Evolutionary conservation across 2,888 invertebrate species (phyloP), one percentile per base, ranked within the genome.

Genomic region (Drosophila neutralis): DNA sequence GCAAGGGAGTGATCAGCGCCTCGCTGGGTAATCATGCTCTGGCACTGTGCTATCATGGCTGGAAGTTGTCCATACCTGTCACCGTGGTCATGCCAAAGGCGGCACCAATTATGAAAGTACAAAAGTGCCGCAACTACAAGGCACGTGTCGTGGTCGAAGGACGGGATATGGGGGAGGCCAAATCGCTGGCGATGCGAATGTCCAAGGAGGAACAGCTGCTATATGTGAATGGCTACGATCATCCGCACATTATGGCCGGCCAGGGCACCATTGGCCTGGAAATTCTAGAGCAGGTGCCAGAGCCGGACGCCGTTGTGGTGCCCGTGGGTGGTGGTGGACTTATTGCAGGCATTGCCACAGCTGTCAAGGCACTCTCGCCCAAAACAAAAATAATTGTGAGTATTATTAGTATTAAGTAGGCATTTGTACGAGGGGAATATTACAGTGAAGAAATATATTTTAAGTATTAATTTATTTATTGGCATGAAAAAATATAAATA

Each of bases 21-120:
- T 98, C 98, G 0, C 94, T 98, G 62, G 98, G 98, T 0, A 99
- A 98, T 92, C 98, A 99, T 93, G 98, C 99, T 0, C 95, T 97
- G 83, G 95, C 94, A 0, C 91, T 97, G 54, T 95, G 96, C 78
- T 98, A 96, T 91, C 97, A 97, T 91, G 97, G 97, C 0, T 94
- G 94, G 80, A 94, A 94, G 69, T 94, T 97, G 11, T 94, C 94
- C 48, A 94, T 97, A 31, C 95, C 96, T 0, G 95, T 95, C 0
- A 97, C 97, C 0, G 97, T 99, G 7, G 97, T 99, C n/a, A 98
- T 99, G 98, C 98, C 98, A 0, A 95, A 95, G 48, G 95, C 97
- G 0, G 98, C 98, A 0, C 98, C 98, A 0, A 97, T 99, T 68
- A 98, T 98, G 98, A 99, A 98, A 94, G 96, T 98, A 57, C 96